Conservation (phyloP, 2,888 invertebrate species). For the Rotaria magnacalcarata region DNA sequence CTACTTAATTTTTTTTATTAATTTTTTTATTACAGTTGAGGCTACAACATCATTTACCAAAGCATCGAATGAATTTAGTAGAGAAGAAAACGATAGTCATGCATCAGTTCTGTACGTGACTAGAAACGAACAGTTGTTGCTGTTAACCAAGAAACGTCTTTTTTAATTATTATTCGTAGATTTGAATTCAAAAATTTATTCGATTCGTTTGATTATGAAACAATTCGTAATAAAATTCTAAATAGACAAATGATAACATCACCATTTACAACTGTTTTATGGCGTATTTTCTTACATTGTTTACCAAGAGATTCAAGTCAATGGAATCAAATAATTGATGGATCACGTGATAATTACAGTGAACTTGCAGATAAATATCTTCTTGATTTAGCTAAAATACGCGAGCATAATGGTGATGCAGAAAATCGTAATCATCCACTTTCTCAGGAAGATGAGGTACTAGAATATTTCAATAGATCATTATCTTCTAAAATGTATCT, state of each 20-base stretch:
- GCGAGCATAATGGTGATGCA: not conserved
- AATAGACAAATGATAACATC: not conserved
- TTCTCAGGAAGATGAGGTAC: constrained; percentile 19
- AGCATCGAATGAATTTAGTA: not conserved
- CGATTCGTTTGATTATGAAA: constrained; percentile 14
- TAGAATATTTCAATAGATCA: not conserved
- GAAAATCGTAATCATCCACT: not conserved
- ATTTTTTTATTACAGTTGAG: not conserved
- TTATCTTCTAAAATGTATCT: not conserved
- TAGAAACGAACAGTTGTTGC: too few relatives aligned
- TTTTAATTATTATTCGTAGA: not conserved
- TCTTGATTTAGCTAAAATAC: not conserved
- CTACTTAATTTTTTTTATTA: not conserved
- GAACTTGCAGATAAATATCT: not conserved
- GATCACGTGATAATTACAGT: not conserved
- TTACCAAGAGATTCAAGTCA: not conserved
- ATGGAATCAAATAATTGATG: not conserved
- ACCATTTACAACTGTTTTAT: not conserved
- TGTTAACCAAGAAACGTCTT: too few relatives aligned
- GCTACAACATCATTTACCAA: too few relatives aligned
- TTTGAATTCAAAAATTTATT: not conserved
- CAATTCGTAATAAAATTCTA: not conserved
- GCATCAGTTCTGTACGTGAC: not conserved
- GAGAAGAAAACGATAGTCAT: not conserved
- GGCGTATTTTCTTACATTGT: constrained; percentile 30